Evolutionary conservation across 2,113 vertebrate species (phyloP).

Genomic region (Bubo scandiacus): DNA sequence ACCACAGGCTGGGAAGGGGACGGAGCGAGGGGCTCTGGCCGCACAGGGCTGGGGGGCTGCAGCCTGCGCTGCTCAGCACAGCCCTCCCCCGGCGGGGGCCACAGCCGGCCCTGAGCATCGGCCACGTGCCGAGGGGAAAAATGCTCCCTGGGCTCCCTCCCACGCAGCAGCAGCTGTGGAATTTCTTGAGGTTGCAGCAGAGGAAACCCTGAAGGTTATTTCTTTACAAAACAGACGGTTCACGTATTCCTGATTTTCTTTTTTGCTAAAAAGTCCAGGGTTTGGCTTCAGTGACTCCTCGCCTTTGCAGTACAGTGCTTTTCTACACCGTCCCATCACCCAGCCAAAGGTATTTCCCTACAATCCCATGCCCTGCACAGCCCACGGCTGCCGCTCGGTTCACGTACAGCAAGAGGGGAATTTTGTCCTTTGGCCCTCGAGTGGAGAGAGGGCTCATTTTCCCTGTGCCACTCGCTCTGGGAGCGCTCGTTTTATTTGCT

Average conservation of each 20-base stretch:
- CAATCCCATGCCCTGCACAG: not conserved
- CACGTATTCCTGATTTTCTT: not conserved
- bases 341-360: not conserved
- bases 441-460: not conserved
- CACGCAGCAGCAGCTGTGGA: constrained; percentile 38
- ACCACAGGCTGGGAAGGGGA: not conserved
- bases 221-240: not conserved
- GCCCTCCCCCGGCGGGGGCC: not conserved
- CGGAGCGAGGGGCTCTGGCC: not conserved
- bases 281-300: not conserved
- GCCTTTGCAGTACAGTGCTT: fast-evolving
- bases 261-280: fast-evolving
- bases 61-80: not conserved
- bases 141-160: not conserved
- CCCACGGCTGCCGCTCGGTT: fast-evolving
- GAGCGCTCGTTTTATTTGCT: no score
- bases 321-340: not conserved
- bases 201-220: constrained; percentile 37
- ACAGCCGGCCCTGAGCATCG: not conserved
- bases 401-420: not conserved
- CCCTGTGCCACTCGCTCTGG: not conserved
- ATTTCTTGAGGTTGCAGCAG: constrained; percentile 41
- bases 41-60: not conserved
- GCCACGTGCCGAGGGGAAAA: not conserved
- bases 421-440: fast-evolving